phyloP scores from a whole-genome alignment of 2,888 invertebrate genomes.

The Suillia variegata region DNA sequence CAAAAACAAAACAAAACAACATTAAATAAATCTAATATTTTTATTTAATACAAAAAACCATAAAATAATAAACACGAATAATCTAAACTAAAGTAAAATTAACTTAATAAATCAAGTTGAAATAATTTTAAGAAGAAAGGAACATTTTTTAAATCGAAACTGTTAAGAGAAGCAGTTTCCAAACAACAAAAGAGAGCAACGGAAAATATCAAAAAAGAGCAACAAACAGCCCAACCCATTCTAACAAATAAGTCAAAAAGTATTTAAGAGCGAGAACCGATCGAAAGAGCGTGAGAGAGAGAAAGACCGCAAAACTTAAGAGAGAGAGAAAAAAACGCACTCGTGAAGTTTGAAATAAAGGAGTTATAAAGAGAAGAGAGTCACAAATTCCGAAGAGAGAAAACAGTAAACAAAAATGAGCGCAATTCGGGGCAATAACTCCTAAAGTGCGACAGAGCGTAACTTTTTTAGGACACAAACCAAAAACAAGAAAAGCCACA shows the following conservation, averaged over 20 bases:
- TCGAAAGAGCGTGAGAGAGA: background rate
- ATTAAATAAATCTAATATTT: slow-evolving; percentile 28
- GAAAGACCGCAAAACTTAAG: background rate
- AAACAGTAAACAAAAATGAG: background rate
- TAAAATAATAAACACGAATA: slow-evolving; percentile 5
- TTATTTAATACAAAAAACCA: slow-evolving; percentile 23
- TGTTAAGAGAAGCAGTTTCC: slow-evolving; percentile 11
- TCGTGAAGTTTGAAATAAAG: too few species aligned
- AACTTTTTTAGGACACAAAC: slow-evolving; percentile 16
- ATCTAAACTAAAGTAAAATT: slow-evolving; percentile 18
- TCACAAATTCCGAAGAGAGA: slow-evolving; percentile 1
- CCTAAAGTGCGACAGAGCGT: slow-evolving; percentile 1
- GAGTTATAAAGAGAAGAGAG: background rate
- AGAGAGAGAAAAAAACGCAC: background rate
- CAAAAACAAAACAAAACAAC: slow-evolving; percentile 19
- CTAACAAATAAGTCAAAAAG: slow-evolving; percentile 25
- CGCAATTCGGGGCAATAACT: background rate
- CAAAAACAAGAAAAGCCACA: slow-evolving; percentile 1
- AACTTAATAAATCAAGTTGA: too few species aligned
- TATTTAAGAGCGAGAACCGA: slow-evolving; percentile 24
- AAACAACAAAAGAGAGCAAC: slow-evolving; percentile 16
- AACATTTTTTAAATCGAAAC: slow-evolving; percentile 33
- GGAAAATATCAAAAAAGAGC: slow-evolving; percentile 8
- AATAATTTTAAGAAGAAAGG: slow-evolving; percentile 50
- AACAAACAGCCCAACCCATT: slow-evolving; percentile 19